Base-by-base conservation (phyloP, 2,113 vertebrate genomes). In the Plecturocebus donacophilus region DNA sequence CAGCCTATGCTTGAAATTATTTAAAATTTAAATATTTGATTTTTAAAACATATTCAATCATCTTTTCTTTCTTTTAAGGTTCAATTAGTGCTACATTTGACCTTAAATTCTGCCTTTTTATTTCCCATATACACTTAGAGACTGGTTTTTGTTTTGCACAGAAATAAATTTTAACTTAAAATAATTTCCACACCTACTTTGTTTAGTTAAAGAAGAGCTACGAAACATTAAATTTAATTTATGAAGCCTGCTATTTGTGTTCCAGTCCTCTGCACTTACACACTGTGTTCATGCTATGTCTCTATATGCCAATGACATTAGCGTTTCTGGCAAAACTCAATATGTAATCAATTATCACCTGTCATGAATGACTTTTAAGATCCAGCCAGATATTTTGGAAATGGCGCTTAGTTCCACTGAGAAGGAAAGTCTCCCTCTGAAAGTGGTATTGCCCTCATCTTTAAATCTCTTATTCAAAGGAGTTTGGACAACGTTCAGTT, bases 311-410 rank as follows among this genome's bases (percentile, higher is more conserved):
- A 98, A 92, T 94, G 94, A 73, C 94, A 97, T 98, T 98, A 90
- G 94, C 75, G 84, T 97, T 97, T 96, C 92, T 98, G 96, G 96
- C 96, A 97, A 96, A 97, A 95, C 56, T 89, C 96, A 96, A 91
- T 95, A 93, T 94, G 92, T 95, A 95, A 98, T 98, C 96, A 97
- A 98, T 98, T 98, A 98, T 98, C 97, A 97, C 97, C 97, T 98
- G 98, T 98, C 98, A 98, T 1, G 85, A 96, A 38, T 88, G 96
- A 84, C 98, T 98, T 97, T 98, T 97, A 97, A 98, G 97, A 96
- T 96, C 81, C 58, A 96, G 96, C 96, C 97, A 98, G 96, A 85
- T 96, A 97, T 95, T 97, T 97, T 92, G 75, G 95, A 98, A 97
- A 94, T 79, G 82, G 52, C 1, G 35, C 95, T 96, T 92, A 97